Percentiles rank a stretch among this genome's conserved stretches.
These are phyloP conservation scores for Ammodytes marinus DNA, from an alignment of 2,113 vertebrate species.

Conservation along the genomic window DNA sequence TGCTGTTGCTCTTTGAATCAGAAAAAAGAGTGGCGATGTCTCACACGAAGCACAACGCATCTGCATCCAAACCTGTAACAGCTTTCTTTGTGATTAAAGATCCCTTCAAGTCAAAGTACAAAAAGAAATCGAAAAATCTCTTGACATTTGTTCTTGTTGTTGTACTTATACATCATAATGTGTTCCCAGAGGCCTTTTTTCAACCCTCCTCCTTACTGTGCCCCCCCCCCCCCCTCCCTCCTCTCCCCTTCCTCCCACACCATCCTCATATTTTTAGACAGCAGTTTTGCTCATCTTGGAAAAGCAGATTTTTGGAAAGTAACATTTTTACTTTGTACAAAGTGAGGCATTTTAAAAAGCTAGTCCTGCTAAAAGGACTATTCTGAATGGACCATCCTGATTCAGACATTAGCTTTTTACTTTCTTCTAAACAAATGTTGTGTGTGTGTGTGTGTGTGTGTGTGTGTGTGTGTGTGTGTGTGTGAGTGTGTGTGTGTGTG, in stretches of 20 bases:
- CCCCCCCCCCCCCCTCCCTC: constrained; percentile 36
- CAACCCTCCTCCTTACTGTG: constrained; percentile 48
- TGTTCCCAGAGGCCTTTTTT: constrained; percentile 77
- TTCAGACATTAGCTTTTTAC: neutral
- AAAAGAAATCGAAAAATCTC: constrained; percentile 63
- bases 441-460: no score
- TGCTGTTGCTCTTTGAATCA: constrained; percentile 55
- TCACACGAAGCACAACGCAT: constrained; percentile 73
- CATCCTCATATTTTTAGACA: constrained; percentile 6
- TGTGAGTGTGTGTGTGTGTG: no score
- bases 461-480: no score
- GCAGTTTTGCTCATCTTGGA: constrained; percentile 26
- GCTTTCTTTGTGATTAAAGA: constrained; percentile 78
- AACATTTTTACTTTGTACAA: neutral
- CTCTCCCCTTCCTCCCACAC: constrained; percentile 17
- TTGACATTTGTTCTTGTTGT: constrained; percentile 69
- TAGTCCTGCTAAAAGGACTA: neutral
- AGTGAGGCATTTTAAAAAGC: neutral
- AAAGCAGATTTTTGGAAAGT: constrained; percentile 8
- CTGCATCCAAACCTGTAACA: constrained; percentile 80
- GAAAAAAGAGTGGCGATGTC: constrained; percentile 39
- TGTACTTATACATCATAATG: constrained; percentile 81
- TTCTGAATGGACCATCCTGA: neutral
- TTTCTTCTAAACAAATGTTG: no score
- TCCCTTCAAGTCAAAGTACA: constrained; percentile 74